Percentiles rank a stretch among this genome's conserved stretches.
phyloP scores from a whole-genome alignment of 2,113 vertebrate species.

The Camelus bactrianus region DNA sequence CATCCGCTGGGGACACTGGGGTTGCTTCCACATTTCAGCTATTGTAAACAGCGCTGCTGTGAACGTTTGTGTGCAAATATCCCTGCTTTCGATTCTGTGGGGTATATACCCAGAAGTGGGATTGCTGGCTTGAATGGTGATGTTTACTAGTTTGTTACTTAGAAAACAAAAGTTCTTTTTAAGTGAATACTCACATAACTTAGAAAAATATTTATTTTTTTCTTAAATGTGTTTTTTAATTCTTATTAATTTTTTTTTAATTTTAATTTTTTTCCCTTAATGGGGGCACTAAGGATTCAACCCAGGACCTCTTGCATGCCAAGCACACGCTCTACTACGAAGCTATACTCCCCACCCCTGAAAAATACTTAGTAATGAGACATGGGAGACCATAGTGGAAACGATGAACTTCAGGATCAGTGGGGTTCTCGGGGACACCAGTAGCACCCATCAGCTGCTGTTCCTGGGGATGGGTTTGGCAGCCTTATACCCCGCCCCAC shows the following conservation, averaged over 20 bases:
- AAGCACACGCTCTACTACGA: too few relatives aligned
- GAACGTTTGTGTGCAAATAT: not conserved
- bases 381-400: not conserved
- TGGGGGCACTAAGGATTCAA: too few relatives aligned
- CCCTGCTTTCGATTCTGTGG: not conserved
- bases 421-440: not conserved
- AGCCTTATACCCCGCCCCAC: not conserved
- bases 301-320: too few relatives aligned
- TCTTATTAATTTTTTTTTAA: too few relatives aligned
- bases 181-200: not conserved
- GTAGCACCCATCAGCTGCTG: not conserved
- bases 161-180: not conserved
- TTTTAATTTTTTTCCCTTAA: too few relatives aligned
- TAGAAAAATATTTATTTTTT: not conserved
- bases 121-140: not conserved
- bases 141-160: not conserved
- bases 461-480: not conserved
- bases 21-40: not conserved
- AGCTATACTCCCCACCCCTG: too few relatives aligned
- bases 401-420: not conserved
- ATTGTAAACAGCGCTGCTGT: not conserved
- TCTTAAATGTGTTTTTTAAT: too few relatives aligned
- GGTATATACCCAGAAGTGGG: not conserved
- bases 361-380: not conserved
- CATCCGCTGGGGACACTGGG: not conserved